These are phyloP conservation scores for Lordiphosa andalusiaca DNA, from an alignment of 2,888 invertebrate genomes.

Conservation along the genomic window DNA sequence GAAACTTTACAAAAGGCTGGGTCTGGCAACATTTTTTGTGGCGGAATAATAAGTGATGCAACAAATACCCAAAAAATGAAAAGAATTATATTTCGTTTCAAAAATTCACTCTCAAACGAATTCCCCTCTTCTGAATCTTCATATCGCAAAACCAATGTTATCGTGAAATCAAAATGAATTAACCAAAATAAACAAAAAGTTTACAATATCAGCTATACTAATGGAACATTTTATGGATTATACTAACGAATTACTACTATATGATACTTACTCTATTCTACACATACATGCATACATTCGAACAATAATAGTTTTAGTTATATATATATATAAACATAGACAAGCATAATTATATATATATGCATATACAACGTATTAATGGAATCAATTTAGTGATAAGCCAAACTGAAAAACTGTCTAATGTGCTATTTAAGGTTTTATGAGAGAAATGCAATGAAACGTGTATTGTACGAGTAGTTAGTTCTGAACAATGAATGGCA, in stretches of 20 bases:
- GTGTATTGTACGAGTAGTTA: slow-evolving; percentile 34
- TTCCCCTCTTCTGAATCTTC: neutral
- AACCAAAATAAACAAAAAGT: slow-evolving; percentile 29
- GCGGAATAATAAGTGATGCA: too few relatives aligned
- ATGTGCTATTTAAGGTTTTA: slow-evolving; percentile 34
- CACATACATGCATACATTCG: slow-evolving; percentile 49
- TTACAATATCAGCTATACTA: slow-evolving; percentile 29
- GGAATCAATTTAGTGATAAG: slow-evolving; percentile 38
- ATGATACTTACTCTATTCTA: slow-evolving; percentile 4
- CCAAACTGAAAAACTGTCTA: slow-evolving; percentile 18
- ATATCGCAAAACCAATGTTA: slow-evolving; percentile 40
- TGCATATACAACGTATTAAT: slow-evolving; percentile 8
- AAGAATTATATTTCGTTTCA: too few relatives aligned
- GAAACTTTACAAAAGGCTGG: slow-evolving; percentile 56
- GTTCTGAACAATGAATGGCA: slow-evolving; percentile 29
- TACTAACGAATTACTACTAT: slow-evolving; percentile 20
- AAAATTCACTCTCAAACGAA: too few relatives aligned
- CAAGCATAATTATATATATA: too few relatives aligned
- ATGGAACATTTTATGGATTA: slow-evolving; percentile 38
- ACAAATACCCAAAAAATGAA: too few relatives aligned
- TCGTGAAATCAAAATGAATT: slow-evolving; percentile 57
- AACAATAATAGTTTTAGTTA: slow-evolving; percentile 71
- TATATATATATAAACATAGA: slow-evolving; percentile 28
- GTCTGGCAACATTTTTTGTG: slow-evolving; percentile 5
- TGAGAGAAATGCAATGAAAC: slow-evolving; percentile 26